Base-by-base conservation (phyloP, 2,797 vertebrate species). In the Neosalanx taihuensis region DNA sequence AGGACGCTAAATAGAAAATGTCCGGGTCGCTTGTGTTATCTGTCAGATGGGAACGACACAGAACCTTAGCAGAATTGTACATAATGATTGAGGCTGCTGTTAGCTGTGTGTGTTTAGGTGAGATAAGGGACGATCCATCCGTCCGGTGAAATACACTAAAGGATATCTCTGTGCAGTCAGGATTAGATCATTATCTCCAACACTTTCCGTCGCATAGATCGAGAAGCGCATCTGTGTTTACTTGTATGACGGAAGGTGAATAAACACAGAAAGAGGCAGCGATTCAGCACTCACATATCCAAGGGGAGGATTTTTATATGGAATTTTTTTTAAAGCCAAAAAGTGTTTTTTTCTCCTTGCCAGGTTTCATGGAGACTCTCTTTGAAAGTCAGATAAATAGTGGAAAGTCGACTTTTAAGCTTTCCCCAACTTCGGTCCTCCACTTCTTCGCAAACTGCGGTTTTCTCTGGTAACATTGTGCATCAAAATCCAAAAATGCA, bases 61-160 rank as follows among this genome's bases (percentile, higher is more conserved):
- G n/a, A 17, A 56, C 51, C 18, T 3, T n/a, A 56, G 15, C 41
- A 46, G 41, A 33, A 41, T 35, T 13, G 63, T 64, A 64, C 33
- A 17, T 69, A 67, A 72, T 69, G 63, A 20, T 62, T 64, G 57
- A 26, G 9, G 53, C 66, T 26, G 2, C 53, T 71, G 71, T 77
- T 78, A 77, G 71, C 61, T 67, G 51, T 64, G 73, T 71, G 75
- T 77, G 75, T 79, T 82, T 77, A 79, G 73, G 77, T 77, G 78
- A 71, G 81, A 79, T 78, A 79, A 82, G 72, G 41, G 41, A 33
- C 65, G 71, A 82, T 82, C 64, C 13, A 65, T 65, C 35, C 15
- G 23, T 13, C 37, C n/a, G 15, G 37, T 20, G 15, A 65, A 46
- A n/a, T 5, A 26, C 35, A 64, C 62, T 20, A 35, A 12, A 64